Percentiles rank a stretch among this genome's conserved stretches.
phyloP scores from a whole-genome alignment of 2,113 vertebrate genomes.

The Stegostoma tigrinum region DNA sequence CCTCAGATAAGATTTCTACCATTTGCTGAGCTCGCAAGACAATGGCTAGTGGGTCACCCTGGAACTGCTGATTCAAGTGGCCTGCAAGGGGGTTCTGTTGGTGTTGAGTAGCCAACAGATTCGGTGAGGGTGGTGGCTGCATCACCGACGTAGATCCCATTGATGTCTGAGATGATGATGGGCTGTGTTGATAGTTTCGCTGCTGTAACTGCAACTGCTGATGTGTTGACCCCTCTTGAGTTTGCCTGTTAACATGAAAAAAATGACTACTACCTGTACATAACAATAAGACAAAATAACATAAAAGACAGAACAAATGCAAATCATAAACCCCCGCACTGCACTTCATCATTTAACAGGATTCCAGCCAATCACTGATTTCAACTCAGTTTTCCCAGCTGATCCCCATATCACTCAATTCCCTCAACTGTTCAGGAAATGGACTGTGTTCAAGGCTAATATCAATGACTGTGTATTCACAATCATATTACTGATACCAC shows the following conservation, averaged over 20 bases:
- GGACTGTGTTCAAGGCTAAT: too few species aligned
- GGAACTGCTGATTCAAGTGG: constrained; percentile 60
- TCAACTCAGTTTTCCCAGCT: neutral
- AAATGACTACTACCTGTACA: constrained; percentile 30
- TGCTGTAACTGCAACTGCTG: constrained; percentile 53
- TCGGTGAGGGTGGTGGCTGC: constrained; percentile 76
- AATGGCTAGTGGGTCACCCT: constrained; percentile 78
- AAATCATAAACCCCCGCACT: neutral
- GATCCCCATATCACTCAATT: neutral
- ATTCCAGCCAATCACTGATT: neutral
- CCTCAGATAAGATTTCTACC: constrained; percentile 85
- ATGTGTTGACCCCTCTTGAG: constrained; percentile 64
- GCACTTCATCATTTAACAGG: neutral
- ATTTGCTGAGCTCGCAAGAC: constrained; percentile 88
- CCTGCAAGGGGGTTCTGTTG: constrained; percentile 62
- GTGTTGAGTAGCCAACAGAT: constrained; percentile 65
- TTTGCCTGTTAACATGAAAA: constrained; percentile 64
- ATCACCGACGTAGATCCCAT: constrained; percentile 80
- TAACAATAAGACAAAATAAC: neutral
- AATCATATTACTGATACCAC: neutral
- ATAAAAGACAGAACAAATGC: neutral
- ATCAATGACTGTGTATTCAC: neutral
- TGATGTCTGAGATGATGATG: constrained; percentile 87
- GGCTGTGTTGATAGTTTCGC: constrained; percentile 85
- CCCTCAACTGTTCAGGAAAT: too few species aligned